Percentiles rank a stretch among this genome's conserved stretches.
phyloP scores from a whole-genome alignment of 2,113 vertebrate species.

The Panthera leo region DNA sequence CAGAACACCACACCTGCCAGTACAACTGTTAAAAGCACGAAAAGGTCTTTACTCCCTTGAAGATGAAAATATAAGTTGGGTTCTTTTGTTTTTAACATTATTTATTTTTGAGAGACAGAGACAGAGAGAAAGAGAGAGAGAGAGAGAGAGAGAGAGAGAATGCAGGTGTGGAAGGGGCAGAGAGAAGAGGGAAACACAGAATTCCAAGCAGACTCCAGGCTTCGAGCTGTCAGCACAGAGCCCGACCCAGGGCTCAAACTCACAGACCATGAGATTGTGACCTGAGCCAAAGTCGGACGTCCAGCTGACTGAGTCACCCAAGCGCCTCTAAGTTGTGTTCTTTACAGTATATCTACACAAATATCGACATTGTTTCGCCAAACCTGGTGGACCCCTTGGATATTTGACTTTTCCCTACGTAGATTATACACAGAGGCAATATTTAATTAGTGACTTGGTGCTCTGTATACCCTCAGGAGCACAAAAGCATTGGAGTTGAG shows the following conservation, averaged over 20 bases:
- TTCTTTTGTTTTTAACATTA: too few species aligned
- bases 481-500: neutral
- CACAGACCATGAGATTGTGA: too few species aligned
- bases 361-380: neutral
- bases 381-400: rapidly evolving
- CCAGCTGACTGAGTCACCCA: too few species aligned
- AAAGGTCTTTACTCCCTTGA: neutral
- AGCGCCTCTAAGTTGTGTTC: neutral
- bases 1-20: neutral
- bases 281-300: too few species aligned
- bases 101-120: too few species aligned
- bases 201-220: too few species aligned
- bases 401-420: neutral
- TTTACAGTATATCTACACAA: neutral
- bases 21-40: neutral
- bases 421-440: neutral
- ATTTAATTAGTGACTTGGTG: rapidly evolving
- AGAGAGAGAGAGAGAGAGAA: too few species aligned
- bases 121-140: too few species aligned
- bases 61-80: neutral
- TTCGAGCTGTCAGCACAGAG: too few species aligned
- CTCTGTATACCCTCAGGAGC: neutral
- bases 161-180: too few species aligned
- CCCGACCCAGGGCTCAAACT: too few species aligned
- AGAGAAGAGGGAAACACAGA: too few species aligned